Conservation (phyloP, 2,888 invertebrate species). For the Heteromyza rotundicornis region DNA sequence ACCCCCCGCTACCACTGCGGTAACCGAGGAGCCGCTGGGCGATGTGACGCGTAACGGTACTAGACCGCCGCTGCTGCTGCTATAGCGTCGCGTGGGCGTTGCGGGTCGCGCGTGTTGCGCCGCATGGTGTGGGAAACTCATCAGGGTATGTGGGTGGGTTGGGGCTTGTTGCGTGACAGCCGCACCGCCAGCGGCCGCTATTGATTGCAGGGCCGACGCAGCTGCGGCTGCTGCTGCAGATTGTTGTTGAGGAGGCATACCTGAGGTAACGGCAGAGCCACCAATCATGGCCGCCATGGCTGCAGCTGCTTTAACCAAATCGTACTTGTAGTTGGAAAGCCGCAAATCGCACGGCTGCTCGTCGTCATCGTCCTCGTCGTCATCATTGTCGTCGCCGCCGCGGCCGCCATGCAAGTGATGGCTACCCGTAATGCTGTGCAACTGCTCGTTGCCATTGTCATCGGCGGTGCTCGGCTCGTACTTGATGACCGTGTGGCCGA, state of each 20-base stretch:
- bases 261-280: constrained; percentile 11
- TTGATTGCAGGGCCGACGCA: constrained; percentile 27
- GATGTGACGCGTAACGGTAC: constrained; percentile 22
- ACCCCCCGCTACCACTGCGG: constrained; percentile 16
- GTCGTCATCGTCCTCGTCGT: constrained; percentile 43
- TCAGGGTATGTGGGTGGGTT: constrained; percentile 39
- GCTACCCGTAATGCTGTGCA: constrained; percentile 25
- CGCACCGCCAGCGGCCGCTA: constrained; percentile 25
- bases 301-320: constrained; percentile 50
- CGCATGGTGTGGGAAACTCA: constrained; percentile 36
- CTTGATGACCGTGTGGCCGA: constrained; percentile 44
- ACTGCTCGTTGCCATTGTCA: constrained; percentile 38
- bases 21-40: constrained; percentile 19
- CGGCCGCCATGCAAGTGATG: no score
- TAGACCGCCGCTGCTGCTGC: constrained; percentile 41
- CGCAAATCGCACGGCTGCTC: constrained; percentile 61
- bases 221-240: constrained; percentile 33
- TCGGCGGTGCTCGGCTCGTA: constrained; percentile 48
- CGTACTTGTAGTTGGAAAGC: constrained; percentile 46
- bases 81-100: constrained; percentile 48
- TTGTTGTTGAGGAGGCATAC: constrained; percentile 15
- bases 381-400: constrained; percentile 34
- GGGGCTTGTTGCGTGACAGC: constrained; percentile 34
- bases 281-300: constrained; percentile 40
- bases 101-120: constrained; percentile 28